These are phyloP conservation scores for Rhipidura dahli DNA, from an alignment of 2,113 vertebrate genomes.

Conservation along the genomic window DNA sequence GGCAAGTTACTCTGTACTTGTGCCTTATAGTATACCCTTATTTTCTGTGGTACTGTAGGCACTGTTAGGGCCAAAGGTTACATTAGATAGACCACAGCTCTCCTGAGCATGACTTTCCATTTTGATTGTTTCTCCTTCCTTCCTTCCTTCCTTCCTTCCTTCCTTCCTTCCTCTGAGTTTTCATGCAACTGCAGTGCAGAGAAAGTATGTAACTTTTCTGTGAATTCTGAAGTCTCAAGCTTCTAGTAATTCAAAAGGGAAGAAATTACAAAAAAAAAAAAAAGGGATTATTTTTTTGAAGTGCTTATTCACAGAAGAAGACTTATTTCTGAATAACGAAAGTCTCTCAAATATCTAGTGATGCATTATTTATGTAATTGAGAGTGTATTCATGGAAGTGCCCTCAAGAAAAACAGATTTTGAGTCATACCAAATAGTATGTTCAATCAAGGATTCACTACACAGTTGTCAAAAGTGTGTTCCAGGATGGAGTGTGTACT, in stretches of 20 bases:
- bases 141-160: not conserved
- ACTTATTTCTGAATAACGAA: not conserved
- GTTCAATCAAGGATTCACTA: not conserved
- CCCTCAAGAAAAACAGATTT: not conserved
- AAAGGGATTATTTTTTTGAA: not conserved
- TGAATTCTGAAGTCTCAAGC: not conserved
- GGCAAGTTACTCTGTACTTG: not conserved
- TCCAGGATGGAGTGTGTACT: not conserved
- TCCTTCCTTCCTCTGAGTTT: not conserved
- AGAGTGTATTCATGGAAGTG: not conserved
- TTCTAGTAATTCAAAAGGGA: not conserved
- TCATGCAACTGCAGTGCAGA: not conserved
- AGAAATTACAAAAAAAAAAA: not conserved
- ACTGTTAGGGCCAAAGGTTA: not conserved
- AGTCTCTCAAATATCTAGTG: not conserved
- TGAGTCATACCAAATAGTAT: not conserved
- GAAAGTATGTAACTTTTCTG: not conserved
- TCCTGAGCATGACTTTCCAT: not conserved
- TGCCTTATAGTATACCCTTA: not conserved
- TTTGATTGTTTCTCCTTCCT: not conserved
- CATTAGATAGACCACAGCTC: not conserved
- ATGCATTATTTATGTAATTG: conserved; percentile 12
- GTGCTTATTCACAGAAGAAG: not conserved
- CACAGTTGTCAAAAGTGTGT: not conserved
- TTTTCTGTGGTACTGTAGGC: not conserved